Evolutionary conservation across 2,888 invertebrate species (phyloP).

Genomic region (Nyleta sp.): DNA sequence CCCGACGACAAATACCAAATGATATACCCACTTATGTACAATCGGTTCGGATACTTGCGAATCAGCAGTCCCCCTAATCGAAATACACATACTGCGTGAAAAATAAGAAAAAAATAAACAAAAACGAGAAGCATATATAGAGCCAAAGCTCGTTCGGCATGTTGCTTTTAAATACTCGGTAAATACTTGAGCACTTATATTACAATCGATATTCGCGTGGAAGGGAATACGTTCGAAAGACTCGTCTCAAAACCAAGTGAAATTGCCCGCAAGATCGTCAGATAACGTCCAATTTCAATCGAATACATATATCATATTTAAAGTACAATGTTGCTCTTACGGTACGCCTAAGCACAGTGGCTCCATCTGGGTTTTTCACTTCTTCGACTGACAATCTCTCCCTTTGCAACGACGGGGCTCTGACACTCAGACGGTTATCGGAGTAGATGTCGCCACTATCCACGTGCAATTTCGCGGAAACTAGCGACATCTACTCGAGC

Average conservation of each 20-base stretch:
- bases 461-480: no score
- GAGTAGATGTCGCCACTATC: no score
- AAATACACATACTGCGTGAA: neutral
- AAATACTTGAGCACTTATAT: constrained; percentile 14
- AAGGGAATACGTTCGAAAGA: no score
- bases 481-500: no score
- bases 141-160: neutral
- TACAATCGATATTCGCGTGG: neutral
- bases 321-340: constrained; percentile 26
- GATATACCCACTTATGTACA: constrained; percentile 79
- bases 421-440: no score
- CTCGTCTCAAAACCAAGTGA: no score
- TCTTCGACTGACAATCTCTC: neutral
- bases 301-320: neutral
- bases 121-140: neutral
- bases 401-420: no score
- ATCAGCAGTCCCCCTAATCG: constrained; percentile 67
- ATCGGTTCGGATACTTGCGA: constrained; percentile 64
- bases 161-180: constrained; percentile 2
- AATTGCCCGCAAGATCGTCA: no score
- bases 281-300: neutral
- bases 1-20: constrained; percentile 75
- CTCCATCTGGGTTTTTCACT: no score
- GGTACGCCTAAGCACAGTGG: constrained; percentile 22
- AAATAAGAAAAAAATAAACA: no score